These are phyloP conservation scores for Mimumesa dahlbomi DNA, from an alignment of 2,888 invertebrate genomes.

Conservation along the genomic window DNA sequence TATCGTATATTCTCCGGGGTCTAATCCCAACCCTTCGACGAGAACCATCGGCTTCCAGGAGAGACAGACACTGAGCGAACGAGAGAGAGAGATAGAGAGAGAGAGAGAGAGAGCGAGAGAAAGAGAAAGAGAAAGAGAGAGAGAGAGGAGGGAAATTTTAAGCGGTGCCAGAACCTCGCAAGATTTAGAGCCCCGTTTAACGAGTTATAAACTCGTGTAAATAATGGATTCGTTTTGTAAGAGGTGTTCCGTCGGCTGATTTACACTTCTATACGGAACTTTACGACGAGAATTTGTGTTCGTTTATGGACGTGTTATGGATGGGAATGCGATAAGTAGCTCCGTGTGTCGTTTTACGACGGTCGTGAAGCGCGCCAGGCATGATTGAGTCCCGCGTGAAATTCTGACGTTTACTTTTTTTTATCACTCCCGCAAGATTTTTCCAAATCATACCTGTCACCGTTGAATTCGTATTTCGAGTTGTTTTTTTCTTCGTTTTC, in stretches of 20 bases:
- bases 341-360: background rate
- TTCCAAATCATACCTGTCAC: no score
- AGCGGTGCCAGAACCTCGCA: conserved; percentile 30
- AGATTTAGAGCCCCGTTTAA: conserved; percentile 38
- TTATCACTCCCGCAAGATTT: no score
- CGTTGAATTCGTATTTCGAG: no score
- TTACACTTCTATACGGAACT: conserved; percentile 5
- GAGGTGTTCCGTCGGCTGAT: no score
- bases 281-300: no score
- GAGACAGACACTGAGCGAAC: no score
- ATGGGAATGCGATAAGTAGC: background rate
- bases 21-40: conserved; percentile 58
- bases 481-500: background rate
- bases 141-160: conserved; percentile 11
- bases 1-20: conserved; percentile 63
- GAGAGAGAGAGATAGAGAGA: background rate
- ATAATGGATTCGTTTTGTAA: conserved; percentile 31
- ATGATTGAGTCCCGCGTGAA: no score
- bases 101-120: background rate
- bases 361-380: no score
- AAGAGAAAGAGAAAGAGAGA: background rate
- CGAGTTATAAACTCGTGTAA: conserved; percentile 38
- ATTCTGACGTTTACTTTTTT: no score
- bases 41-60: background rate
- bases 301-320: background rate